These are phyloP conservation scores for Chaenogobius annularis DNA, from an alignment of 2,113 vertebrate species.

Conservation along the genomic window DNA sequence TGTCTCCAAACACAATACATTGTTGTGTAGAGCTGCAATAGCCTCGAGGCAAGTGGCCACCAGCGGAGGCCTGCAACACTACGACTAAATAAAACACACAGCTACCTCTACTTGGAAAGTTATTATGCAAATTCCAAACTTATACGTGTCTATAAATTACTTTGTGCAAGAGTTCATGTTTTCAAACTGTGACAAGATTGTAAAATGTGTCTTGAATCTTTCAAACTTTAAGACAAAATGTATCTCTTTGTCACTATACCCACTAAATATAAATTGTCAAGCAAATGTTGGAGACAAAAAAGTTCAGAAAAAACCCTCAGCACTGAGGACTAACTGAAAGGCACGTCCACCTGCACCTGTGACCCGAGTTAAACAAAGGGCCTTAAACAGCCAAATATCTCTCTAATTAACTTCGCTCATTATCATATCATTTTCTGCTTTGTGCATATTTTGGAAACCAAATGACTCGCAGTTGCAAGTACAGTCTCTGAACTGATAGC, in stretches of 20 bases:
- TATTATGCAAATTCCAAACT: conserved; percentile 5
- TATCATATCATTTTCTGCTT: neutral
- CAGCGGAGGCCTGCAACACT: neutral
- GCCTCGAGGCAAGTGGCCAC: conserved; percentile 36
- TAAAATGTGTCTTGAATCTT: neutral
- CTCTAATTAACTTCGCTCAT: neutral
- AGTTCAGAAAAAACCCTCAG: neutral
- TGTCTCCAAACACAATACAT: conserved; percentile 34
- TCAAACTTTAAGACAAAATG: neutral
- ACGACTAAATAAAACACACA: neutral
- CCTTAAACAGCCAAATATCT: conserved; percentile 1
- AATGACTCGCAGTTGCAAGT: conserved; percentile 61
- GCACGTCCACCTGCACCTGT: neutral
- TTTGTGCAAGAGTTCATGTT: neutral
- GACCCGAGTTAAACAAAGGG: conserved; percentile 1
- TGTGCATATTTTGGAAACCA: conserved; percentile 24
- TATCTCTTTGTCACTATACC: neutral
- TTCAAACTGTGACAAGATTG: neutral
- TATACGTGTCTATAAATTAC: neutral
- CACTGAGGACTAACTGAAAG: neutral
- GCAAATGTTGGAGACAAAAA: neutral
- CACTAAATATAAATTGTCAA: neutral
- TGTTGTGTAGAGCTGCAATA: conserved; percentile 26
- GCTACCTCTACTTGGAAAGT: neutral
- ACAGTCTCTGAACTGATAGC: conserved; percentile 42